phyloP scores from a whole-genome alignment of 35 echinoderm and acorn worm genomes.

The Patiria miniata region DNA sequence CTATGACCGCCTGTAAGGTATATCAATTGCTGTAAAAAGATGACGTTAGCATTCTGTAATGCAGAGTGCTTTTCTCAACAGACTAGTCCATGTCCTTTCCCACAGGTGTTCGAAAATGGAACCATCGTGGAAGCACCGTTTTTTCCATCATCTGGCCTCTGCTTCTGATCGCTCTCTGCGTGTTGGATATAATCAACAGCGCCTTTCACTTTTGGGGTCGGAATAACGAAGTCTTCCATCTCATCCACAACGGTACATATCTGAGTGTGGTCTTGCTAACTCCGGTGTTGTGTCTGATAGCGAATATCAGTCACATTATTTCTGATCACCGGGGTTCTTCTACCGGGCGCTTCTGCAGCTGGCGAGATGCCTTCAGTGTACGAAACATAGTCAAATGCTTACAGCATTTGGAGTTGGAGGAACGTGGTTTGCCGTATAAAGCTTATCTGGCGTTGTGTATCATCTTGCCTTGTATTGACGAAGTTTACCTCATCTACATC shows the following conservation, averaged over 20 bases:
- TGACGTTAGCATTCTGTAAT: too few relatives aligned
- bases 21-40: too few relatives aligned
- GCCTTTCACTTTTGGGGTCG: constrained; percentile 22
- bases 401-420: constrained; percentile 59
- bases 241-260: constrained; percentile 46
- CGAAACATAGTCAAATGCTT: constrained; percentile 59
- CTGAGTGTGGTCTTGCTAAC: constrained; percentile 18
- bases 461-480: constrained; percentile 3
- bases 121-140: constrained; percentile 62
- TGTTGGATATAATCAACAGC: constrained; percentile 41
- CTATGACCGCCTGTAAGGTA: too few relatives aligned
- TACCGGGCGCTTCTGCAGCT: neutral
- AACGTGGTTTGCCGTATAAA: constrained; percentile 43
- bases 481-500: neutral
- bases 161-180: constrained; percentile 1
- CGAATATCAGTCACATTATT: neutral
- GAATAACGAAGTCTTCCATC: constrained; percentile 28
- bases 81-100: neutral
- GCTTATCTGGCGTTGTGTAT: constrained; percentile 31
- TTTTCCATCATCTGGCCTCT: constrained; percentile 39
- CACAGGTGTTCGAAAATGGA: constrained; percentile 53
- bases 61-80: too few relatives aligned
- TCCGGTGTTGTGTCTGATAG: constrained; percentile 28
- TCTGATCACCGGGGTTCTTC: constrained; percentile 5
- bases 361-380: constrained; percentile 39